Evolutionary conservation across 2,888 invertebrate genomes (phyloP).

Genomic region (Apotomis turbidana): DNA sequence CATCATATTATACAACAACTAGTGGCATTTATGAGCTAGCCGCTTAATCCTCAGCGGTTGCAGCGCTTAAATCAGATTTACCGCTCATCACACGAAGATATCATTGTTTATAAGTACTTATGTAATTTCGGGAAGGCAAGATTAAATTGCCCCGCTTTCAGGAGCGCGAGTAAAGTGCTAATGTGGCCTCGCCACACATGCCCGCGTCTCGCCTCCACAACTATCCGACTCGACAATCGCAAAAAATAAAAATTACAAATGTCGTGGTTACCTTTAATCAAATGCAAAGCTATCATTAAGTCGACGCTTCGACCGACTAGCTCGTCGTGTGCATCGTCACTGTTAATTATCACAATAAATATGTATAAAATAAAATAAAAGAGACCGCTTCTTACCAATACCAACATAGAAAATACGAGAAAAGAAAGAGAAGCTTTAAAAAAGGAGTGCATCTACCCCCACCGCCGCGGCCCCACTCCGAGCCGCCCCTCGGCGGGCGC

Average conservation of each 20-base stretch:
- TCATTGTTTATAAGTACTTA: conserved; percentile 23
- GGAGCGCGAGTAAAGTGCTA: conserved; percentile 23
- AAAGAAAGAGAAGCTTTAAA: conserved; percentile 84
- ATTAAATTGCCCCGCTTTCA: conserved; percentile 26
- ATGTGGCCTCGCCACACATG: conserved; percentile 36
- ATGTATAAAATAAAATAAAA: conserved; percentile 79
- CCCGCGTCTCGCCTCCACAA: conserved; percentile 41
- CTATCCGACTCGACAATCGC: conserved; percentile 53
- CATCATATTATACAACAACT: not conserved
- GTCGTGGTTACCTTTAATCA: conserved; percentile 78
- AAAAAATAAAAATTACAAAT: conserved; percentile 73
- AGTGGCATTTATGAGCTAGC: not conserved
- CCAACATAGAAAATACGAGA: conserved; percentile 81
- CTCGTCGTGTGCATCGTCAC: conserved; percentile 79
- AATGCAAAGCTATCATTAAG: conserved; percentile 82
- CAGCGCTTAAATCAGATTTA: conserved; percentile 17
- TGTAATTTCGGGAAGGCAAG: conserved; percentile 29
- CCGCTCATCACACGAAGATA: conserved; percentile 23
- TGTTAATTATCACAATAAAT: conserved; percentile 83
- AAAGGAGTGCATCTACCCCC: conserved; percentile 83
- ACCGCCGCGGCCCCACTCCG: conserved; percentile 75
- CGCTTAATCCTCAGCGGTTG: not conserved
- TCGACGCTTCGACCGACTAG: conserved; percentile 73
- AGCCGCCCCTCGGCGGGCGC: conserved; percentile 83
- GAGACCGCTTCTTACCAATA: conserved; percentile 81